These are phyloP conservation scores for Champsocephalus esox DNA, from an alignment of 2,797 vertebrate species.

Conservation along the genomic window DNA sequence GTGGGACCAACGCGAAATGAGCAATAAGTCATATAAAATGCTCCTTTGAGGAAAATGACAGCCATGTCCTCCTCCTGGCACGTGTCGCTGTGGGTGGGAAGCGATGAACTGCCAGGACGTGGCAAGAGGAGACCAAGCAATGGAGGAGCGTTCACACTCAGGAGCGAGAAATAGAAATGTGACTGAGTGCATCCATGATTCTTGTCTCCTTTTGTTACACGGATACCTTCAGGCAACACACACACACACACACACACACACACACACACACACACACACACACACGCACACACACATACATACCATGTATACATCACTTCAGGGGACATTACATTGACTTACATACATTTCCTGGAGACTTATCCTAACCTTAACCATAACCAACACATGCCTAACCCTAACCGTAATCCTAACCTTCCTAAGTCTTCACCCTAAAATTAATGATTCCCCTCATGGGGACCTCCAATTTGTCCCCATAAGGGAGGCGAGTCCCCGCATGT, in stretches of 20 bases:
- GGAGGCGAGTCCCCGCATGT: too few relatives aligned
- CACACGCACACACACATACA: conserved; percentile 1
- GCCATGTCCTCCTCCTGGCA: conserved; percentile 56
- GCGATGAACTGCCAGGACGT: conserved; percentile 59
- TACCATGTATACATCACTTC: not conserved
- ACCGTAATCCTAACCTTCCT: too few relatives aligned
- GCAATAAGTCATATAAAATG: conserved; percentile 67
- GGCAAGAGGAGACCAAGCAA: conserved; percentile 23
- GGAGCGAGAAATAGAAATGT: conserved; percentile 51
- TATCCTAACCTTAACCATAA: too few relatives aligned
- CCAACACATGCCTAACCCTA: too few relatives aligned
- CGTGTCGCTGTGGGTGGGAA: conserved; percentile 55
- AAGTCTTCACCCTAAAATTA: too few relatives aligned
- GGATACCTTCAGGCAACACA: conserved; percentile 46
- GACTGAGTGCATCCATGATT: conserved; percentile 61
- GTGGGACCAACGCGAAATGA: conserved; percentile 56
- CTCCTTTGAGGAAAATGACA: conserved; percentile 59
- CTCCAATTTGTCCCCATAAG: too few relatives aligned
- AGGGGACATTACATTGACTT: too few relatives aligned
- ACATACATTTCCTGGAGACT: too few relatives aligned
- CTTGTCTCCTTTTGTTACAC: conserved; percentile 58
- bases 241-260: conserved; percentile 1
- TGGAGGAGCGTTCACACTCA: conserved; percentile 42
- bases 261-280: conserved; percentile 1
- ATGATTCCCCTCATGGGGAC: too few relatives aligned